Percentiles rank a stretch among this genome's conserved stretches.
phyloP scores from a whole-genome alignment of 2,113 vertebrate species.

The Nycticorax nycticorax region DNA sequence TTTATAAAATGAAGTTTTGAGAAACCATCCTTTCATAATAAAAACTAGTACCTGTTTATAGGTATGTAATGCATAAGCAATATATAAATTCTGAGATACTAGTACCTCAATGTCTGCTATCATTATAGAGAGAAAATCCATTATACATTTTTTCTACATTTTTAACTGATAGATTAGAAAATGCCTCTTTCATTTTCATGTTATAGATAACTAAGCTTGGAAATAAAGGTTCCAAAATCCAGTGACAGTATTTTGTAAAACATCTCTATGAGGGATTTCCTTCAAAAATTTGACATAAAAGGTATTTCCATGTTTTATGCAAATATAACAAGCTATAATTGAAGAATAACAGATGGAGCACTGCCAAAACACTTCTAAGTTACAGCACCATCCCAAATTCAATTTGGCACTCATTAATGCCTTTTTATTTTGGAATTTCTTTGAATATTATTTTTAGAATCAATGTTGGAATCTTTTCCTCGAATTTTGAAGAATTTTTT shows the following conservation, averaged over 20 bases:
- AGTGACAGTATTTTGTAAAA: not conserved
- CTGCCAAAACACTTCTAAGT: not conserved
- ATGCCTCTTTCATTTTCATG: not conserved
- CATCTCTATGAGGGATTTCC: not conserved
- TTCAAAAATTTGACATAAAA: not conserved
- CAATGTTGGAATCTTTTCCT: not conserved
- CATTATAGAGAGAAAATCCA: not conserved
- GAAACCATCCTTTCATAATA: not conserved
- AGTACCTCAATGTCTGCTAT: not conserved
- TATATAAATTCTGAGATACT: not conserved
- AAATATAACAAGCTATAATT: not conserved
- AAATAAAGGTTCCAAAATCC: not conserved
- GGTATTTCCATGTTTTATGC: not conserved
- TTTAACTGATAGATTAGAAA: not conserved
- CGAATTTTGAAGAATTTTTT: not conserved
- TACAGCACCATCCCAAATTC: not conserved
- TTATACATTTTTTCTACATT: not conserved
- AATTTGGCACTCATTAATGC: not conserved
- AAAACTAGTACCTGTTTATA: not conserved
- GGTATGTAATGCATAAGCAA: not conserved
- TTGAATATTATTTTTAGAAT: not conserved
- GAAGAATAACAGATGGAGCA: not conserved
- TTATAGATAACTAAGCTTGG: not conserved
- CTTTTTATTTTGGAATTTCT: not conserved
- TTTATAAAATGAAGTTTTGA: not conserved